Conservation (phyloP, 2,113 vertebrate genomes). For the Dipodomys ordii region DNA sequence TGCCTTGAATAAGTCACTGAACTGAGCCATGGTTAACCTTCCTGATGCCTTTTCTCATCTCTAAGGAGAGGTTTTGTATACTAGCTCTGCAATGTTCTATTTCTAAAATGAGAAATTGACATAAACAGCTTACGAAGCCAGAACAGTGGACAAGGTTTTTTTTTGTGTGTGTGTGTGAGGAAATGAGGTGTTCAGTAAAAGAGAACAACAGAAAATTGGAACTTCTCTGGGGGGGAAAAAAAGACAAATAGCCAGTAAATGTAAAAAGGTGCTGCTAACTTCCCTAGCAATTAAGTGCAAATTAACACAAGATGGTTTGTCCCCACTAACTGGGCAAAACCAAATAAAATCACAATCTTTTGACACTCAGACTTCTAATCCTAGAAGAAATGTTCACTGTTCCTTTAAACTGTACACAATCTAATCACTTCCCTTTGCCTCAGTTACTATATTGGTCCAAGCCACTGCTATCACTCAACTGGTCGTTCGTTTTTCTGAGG, state of each 20-base stretch:
- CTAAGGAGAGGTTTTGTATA: not conserved
- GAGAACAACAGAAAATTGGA: not conserved
- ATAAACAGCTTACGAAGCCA: not conserved
- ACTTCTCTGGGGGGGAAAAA: not conserved
- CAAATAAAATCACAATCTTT: not conserved
- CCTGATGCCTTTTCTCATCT: conserved; percentile 1
- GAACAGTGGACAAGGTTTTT: not conserved
- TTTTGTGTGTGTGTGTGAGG: not conserved
- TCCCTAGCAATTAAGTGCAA: not conserved
- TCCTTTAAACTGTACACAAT: not conserved
- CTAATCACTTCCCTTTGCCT: not conserved
- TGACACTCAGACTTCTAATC: not conserved
- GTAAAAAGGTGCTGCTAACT: not conserved
- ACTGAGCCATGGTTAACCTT: not conserved
- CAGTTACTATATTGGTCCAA: not conserved
- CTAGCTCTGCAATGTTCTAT: not conserved
- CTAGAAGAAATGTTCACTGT: not conserved
- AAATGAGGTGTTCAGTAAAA: not conserved
- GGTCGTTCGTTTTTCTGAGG: not conserved
- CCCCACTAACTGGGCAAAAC: not conserved
- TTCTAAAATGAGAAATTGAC: conserved; percentile 37
- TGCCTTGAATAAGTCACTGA: not conserved
- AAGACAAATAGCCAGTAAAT: not conserved
- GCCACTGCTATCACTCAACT: not conserved
- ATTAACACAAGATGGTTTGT: not conserved